A percentile compares a stretch with the other conserved stretches of the same genome.
Conservation (phyloP, 53 echinoderm and acorn worm species). For the Actinopyga echinites region DNA sequence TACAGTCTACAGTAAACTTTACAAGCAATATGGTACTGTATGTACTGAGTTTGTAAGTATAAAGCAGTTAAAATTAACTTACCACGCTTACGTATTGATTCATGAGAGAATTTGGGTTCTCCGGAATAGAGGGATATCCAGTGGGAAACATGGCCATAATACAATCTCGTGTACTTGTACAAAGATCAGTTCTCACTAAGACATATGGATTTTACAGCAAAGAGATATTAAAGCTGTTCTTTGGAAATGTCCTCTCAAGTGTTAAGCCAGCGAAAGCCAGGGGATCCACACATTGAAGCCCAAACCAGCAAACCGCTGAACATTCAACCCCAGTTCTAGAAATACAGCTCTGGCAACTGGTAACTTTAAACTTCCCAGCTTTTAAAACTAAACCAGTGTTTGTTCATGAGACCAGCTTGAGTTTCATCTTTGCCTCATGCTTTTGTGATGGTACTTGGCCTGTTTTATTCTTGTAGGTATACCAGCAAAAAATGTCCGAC, state of each 20-base stretch:
- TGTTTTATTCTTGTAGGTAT: neutral
- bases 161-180: neutral
- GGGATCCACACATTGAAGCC: too few species aligned
- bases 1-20: too few species aligned
- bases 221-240: too few species aligned
- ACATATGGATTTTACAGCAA: too few species aligned
- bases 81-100: slow-evolving; percentile 8
- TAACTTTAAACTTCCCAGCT: slow-evolving; percentile 15
- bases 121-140: neutral
- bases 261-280: too few species aligned
- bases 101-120: neutral
- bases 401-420: neutral
- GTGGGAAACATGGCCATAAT: slow-evolving; percentile 1
- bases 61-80: neutral
- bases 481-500: neutral
- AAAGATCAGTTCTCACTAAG: too few species aligned
- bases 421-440: slow-evolving; percentile 13
- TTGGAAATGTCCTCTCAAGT: too few species aligned
- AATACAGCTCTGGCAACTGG: neutral
- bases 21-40: too few species aligned
- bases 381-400: neutral
- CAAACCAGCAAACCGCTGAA: too few species aligned
- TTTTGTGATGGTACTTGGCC: neutral
- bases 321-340: too few species aligned
- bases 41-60: too few species aligned